Conservation (phyloP, 2,888 invertebrate genomes). For the Trisateles emortualis region DNA sequence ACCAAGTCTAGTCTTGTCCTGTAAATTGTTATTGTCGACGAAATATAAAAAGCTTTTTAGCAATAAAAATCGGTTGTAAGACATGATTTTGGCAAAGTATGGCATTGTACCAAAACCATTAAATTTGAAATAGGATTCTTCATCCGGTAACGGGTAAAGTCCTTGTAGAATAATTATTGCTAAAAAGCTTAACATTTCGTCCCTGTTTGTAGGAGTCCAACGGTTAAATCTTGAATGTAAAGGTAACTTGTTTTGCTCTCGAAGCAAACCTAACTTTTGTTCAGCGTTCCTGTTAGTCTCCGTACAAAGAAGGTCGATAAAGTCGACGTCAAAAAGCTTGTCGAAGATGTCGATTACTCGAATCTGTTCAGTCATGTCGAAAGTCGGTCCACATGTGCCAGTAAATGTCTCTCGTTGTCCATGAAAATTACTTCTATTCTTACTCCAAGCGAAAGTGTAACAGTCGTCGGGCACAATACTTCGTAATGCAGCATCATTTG, state of each 20-base stretch:
- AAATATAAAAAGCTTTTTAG: slow-evolving; percentile 10
- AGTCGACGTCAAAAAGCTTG: slow-evolving; percentile 23
- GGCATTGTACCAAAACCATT: slow-evolving; percentile 22
- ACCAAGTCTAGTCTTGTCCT: slow-evolving; percentile 16
- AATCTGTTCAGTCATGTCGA: slow-evolving; percentile 27
- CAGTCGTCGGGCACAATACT: slow-evolving; percentile 18
- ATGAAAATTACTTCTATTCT: slow-evolving; percentile 20
- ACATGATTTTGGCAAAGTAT: background rate
- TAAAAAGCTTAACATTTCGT: background rate
- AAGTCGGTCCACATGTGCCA: slow-evolving; percentile 39
- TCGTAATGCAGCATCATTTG: slow-evolving; percentile 1
- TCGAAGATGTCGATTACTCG: slow-evolving; percentile 20
- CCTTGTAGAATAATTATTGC: too few relatives aligned
- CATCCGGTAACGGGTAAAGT: too few relatives aligned
- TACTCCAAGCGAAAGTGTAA: slow-evolving; percentile 34
- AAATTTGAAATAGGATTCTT: slow-evolving; percentile 11
- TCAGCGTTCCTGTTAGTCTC: slow-evolving; percentile 30
- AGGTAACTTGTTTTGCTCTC: slow-evolving; percentile 11
- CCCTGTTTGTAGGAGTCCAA: background rate
- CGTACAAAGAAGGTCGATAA: slow-evolving; percentile 30
- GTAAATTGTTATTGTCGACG: slow-evolving; percentile 24
- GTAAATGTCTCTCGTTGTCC: slow-evolving; percentile 33
- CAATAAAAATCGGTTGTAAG: slow-evolving; percentile 10
- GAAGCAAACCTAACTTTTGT: slow-evolving; percentile 4
- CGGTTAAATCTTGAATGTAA: slow-evolving; percentile 1